These are phyloP conservation scores for crab-eating macaque (Macaca fascicularis) DNA, from an alignment of 2,113 vertebrate species.

Conservation along the genomic window T2T-MFA8v1.1 NC_088379.1:125130501-125131000, in stretches of 20 bases:
- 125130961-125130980: neutral
- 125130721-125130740: neutral
- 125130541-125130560: too few relatives aligned
- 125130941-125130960: neutral
- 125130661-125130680: neutral
- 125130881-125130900: neutral
- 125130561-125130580: too few relatives aligned
- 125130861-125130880: neutral
- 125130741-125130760: neutral
- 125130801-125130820: neutral
- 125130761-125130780: neutral
- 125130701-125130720: neutral
- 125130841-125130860: neutral
- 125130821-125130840: neutral
- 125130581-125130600: neutral
- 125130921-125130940: neutral
- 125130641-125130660: neutral
- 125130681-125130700: neutral
- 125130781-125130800: neutral
- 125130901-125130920: neutral
- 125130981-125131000: neutral
- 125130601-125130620: neutral
- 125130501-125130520: neutral
- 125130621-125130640: neutral
- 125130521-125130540: neutral